Evolutionary conservation across 2,113 vertebrate species (phyloP).

Genomic region (Hipposideros armiger): DNA sequence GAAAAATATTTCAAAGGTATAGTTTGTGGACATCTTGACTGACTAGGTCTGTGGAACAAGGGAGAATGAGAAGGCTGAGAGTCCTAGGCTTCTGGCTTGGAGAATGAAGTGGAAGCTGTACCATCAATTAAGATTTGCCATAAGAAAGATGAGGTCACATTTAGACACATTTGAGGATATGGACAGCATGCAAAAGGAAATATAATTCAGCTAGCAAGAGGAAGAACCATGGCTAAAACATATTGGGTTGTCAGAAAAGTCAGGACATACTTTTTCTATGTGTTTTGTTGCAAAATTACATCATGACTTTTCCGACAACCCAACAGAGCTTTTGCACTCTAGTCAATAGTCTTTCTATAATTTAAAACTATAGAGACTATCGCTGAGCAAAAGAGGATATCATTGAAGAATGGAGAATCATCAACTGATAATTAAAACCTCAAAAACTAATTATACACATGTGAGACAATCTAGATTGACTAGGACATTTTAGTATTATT

Average conservation of each 20-base stretch:
- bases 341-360: neutral
- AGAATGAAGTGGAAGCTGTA: neutral
- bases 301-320: too few species aligned
- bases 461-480: neutral
- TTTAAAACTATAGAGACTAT: neutral
- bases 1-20: neutral
- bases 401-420: neutral
- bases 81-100: neutral
- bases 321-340: neutral
- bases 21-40: neutral
- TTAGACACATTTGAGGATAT: neutral
- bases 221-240: neutral
- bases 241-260: too few species aligned
- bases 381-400: neutral
- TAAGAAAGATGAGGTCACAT: neutral
- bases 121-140: neutral
- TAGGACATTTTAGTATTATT: neutral
- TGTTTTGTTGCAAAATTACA: too few species aligned
- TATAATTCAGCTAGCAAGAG: neutral
- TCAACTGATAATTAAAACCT: neutral
- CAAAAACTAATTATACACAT: neutral
- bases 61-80: neutral
- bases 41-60: neutral
- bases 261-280: too few species aligned
- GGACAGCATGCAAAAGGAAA: neutral